phyloP scores from a whole-genome alignment of 2,797 vertebrate genomes.

The Tachyglossus aculeatus region DNA sequence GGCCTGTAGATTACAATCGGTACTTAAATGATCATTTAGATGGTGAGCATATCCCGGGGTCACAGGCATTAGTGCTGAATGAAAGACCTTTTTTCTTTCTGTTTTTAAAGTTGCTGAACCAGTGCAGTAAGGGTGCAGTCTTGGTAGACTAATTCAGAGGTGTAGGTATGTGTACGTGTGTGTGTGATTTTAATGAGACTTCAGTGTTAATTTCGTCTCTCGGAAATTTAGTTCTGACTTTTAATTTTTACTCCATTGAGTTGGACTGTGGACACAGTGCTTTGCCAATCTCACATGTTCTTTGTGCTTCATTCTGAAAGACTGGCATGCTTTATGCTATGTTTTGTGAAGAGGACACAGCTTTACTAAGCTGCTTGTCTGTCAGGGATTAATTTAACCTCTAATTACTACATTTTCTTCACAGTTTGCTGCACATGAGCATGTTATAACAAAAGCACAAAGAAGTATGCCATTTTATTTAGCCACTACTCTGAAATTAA shows the following conservation, averaged over 20 bases:
- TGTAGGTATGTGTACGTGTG: not conserved
- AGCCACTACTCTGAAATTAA: constrained; percentile 70
- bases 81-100: not conserved
- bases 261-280: constrained; percentile 45
- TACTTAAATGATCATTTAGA: not conserved
- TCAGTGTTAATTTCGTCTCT: constrained; percentile 38
- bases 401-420: constrained; percentile 80
- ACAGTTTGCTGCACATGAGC: constrained; percentile 72
- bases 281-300: constrained; percentile 54
- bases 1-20: not conserved
- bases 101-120: not conserved
- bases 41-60: not conserved
- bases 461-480: constrained; percentile 73
- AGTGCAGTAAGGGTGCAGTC: not conserved
- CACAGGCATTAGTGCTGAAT: not conserved
- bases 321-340: constrained; percentile 59
- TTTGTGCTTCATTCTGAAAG: constrained; percentile 65
- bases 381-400: constrained; percentile 80
- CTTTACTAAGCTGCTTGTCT: constrained; percentile 72
- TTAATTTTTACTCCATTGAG: constrained; percentile 20
- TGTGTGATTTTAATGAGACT: constrained; percentile 40
- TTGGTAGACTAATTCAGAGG: constrained; percentile 13
- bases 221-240: constrained; percentile 23
- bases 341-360: constrained; percentile 68
- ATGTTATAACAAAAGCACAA: constrained; percentile 76